These are phyloP conservation scores for Saccostrea cuccullata DNA, from an alignment of 1,140 invertebrate genomes.

Conservation along the genomic window DNA sequence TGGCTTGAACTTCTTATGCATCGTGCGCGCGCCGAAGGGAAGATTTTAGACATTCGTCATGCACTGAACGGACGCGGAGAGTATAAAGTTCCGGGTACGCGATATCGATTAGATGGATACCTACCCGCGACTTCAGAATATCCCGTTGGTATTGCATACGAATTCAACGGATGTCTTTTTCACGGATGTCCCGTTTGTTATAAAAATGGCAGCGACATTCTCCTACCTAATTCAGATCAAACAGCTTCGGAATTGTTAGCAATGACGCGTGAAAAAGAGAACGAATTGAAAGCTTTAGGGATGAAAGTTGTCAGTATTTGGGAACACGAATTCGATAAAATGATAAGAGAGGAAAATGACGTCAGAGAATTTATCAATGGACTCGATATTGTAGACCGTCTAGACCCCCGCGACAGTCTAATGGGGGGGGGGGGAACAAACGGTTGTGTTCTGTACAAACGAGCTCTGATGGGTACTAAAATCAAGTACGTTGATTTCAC, in stretches of 20 bases:
- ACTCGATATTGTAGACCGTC: not conserved
- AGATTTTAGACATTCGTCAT: constrained; percentile 37
- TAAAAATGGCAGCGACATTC: not conserved
- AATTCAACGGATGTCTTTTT: constrained; percentile 64
- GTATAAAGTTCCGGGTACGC: constrained; percentile 38
- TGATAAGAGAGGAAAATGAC: constrained; percentile 46
- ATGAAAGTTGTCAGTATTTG: constrained; percentile 56
- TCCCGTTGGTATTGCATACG: constrained; percentile 48
- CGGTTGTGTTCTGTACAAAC: constrained; percentile 20
- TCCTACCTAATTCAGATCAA: constrained; percentile 42
- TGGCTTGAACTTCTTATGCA: constrained; percentile 51
- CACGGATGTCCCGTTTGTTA: constrained; percentile 65
- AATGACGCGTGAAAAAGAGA: constrained; percentile 46
- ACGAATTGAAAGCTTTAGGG: constrained; percentile 37
- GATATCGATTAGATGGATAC: constrained; percentile 56
- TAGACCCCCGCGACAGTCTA: constrained; percentile 31
- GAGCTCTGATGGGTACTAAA: not conserved
- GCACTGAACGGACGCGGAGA: constrained; percentile 50
- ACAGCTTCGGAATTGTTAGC: constrained; percentile 52
- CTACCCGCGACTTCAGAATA: constrained; percentile 28
- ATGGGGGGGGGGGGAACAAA: constrained; percentile 33
- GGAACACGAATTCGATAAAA: constrained; percentile 60
- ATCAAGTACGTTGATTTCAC: constrained; percentile 48
- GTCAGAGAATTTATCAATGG: constrained; percentile 7
- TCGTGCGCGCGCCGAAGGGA: not conserved